Evolutionary conservation across 2,888 invertebrate genomes (phyloP), one percentile per base, ranked within the genome.

Genomic region (Aphrophora alni): DNA sequence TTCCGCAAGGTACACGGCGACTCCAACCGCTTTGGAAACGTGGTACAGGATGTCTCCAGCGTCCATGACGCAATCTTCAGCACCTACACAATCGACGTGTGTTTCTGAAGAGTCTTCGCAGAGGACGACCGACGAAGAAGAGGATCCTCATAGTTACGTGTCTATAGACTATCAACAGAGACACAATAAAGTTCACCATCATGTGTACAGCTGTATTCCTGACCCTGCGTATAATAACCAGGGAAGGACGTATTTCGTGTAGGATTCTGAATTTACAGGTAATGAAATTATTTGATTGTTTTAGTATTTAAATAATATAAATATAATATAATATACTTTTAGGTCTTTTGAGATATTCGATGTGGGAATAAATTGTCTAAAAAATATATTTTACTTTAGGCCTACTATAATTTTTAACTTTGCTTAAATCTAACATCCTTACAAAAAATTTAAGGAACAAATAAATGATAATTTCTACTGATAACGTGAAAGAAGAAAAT

Each of bases 111-210:
- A 86, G 78, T 86, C 86, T 21, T 87, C 87, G 84, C 89, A 89
- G 86, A 89, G 90, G 85, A 90, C 89, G 87, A 90, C 89, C 86
- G 90, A 89, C 91, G 88, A 89, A 91, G 89, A 90, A 91, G 89
- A 85, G 72, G 92, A 91, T 87, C 92, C 92, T 88, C 92, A 93
- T 88, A 92, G 92, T 89, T 93, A 93, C 89, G 92, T 92, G 88
- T 92, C 92, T 84, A 92, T 92, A 85, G 92, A 92, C 83, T 83
- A 84, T 76, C 85, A 85, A 81, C 85, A 85, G 79, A 83, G 84
- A 82, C 84, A 82, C 51, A 82, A 82, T 68, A 83, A 84, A 75
- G 83, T 82, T 51, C 83, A 85, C 70, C 85, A 85, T 68, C 86
- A 86, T 80, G 86, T 86, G 78, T 86, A 86, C 83, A 85, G 85